Evolutionary conservation across 1,140 invertebrate genomes (phyloP), one percentile per base, ranked within the genome.

Genomic region (Polypedilum pembai): DNA sequence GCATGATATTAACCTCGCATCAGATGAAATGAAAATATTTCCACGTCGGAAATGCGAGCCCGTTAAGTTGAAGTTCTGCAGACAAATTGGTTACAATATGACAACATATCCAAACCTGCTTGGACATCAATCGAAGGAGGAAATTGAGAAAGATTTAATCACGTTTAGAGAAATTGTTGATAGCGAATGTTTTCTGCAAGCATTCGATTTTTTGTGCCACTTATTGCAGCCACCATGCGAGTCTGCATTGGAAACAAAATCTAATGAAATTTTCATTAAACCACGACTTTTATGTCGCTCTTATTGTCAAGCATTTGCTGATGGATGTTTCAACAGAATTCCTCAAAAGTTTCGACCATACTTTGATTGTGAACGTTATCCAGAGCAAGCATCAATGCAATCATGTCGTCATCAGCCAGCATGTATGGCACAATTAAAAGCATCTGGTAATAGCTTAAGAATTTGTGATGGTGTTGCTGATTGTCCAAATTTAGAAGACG

Each of bases 381-480:
- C 92, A 0, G 91, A 92, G 77, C 92, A 90, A 77, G 89, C 86
- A 69, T 90, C 90, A 73, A 84, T 86, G 5, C 88, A 88, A 17
- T 88, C 88, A 1, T 95, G 93, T 78, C 84, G 87, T 65, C 85
- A 90, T 5, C 92, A 92, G 84, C 91, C 80, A 87, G 91, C 89
- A 76, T 94, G 92, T 77, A 87, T 89, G 0, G 85, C 87, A 45
- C 87, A 89, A 40, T 83, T 94, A 75, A 88, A 92, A 77, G 85
- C 85, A 8, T 86, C 88, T 77, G 91, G 90, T 0, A 80, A 91
- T 75, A 90, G 89, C 4, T 87, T 91, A 5, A 84, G 91, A 33
- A 85, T 94, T 20, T 96, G 94, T 78, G 94, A 96, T 79, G 93
- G 93, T 5, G 85, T 93, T 2, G 88, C 93, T 20, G 93, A 95